Base-by-base conservation (phyloP, 2,113 vertebrate species). In the Hippotragus niger region DNA sequence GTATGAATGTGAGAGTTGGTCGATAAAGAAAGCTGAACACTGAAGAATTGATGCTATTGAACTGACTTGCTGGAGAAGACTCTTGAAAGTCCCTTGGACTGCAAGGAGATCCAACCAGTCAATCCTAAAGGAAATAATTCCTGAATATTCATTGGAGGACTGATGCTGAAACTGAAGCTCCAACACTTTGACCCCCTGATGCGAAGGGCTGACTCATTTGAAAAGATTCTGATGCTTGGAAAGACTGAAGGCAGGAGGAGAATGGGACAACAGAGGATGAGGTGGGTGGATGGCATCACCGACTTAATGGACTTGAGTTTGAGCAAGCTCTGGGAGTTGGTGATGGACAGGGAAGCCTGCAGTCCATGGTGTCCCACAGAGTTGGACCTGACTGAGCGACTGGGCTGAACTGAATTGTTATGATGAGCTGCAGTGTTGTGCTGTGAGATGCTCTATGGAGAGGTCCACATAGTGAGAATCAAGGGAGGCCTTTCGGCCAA, bases 381-480 rank as follows among this genome's bases (percentile, higher is more conserved):
- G n/a, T 6, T 71, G n/a, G 19, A 23, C 3, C 3, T 13, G 67
- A 71, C n/a, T 13, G 19, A 71, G n/a, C 0, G 19, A 40, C n/a
- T 23, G n/a, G 19, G 11, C n/a, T 71, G 67, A 23, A 36, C n/a
- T 71, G 64, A 36, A 36, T 19, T 23, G 33, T 67, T 36, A 40
- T 21, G 81, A 85, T 21, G 58, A 94, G n/a, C 36, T 64, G 29
- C 11, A 29, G 1, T 23, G 29, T 45, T 45, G 15, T 83, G 45
- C 52, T 33, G 6, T 89, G 76, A 84, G 36, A 76, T 88, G 23
- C 13, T 78, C 8, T 47, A 1, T 45, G 43, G 60, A 88, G 5
- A 60, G 31, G 5, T 86, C 7, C 12, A 83, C 17, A 15, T 13
- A 16, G 6, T 17, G 83, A 71, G 50, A 94, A 53, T 25, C 14